Conservation (phyloP, 2,113 vertebrate species). For the Clarias gariepinus region DNA sequence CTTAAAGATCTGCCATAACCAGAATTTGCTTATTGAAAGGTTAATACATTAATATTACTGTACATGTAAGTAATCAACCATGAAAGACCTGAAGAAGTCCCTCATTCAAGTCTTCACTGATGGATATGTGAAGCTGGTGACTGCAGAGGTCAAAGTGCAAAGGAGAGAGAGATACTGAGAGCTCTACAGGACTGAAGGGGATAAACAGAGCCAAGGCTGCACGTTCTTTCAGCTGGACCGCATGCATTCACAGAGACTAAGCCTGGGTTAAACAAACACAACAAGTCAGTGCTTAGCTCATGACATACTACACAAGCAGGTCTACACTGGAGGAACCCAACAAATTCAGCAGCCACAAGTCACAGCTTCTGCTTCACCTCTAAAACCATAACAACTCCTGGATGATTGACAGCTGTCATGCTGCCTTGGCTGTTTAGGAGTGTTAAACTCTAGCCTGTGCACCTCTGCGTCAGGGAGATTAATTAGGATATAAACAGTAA, state of each 20-base stretch:
- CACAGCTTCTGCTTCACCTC: not conserved
- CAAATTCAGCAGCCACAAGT: not conserved
- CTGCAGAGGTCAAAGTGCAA: not conserved
- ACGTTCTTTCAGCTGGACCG: constrained; percentile 16
- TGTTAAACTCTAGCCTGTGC: not conserved
- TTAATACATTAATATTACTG: not conserved
- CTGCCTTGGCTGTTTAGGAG: not conserved
- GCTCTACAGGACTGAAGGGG: constrained; percentile 14
- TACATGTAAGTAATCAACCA: not conserved
- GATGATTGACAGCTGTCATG: not conserved
- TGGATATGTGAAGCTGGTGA: not conserved
- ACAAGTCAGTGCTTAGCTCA: not conserved
- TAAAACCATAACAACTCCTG: not conserved
- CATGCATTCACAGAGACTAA: constrained; percentile 1
- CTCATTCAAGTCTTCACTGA: not conserved
- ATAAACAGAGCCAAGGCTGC: constrained; percentile 25
- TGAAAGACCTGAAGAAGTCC: not conserved
- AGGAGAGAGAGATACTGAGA: not conserved
- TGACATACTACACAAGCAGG: not conserved
- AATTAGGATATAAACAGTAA: constrained; percentile 19
- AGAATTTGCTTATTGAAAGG: not conserved
- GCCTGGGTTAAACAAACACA: constrained; percentile 9
- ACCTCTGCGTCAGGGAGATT: not conserved
- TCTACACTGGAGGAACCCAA: not conserved
- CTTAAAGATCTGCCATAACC: not conserved